Base-by-base conservation (phyloP, 2,888 invertebrate species). In the Limenitis camilla region DNA sequence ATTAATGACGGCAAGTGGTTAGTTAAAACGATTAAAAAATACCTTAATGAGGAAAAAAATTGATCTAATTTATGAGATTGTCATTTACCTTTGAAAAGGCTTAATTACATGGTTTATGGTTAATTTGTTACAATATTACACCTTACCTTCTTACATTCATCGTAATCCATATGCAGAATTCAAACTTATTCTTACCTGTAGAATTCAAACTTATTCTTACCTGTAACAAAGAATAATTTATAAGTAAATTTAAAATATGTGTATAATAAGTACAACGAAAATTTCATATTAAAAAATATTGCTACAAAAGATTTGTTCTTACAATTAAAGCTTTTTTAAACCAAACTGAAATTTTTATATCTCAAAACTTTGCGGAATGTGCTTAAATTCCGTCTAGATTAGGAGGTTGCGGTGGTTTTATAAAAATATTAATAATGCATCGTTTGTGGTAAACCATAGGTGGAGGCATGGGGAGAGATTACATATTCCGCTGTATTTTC, bases 361-460 rank as follows among this genome's bases (percentile, higher is more conserved):
- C 11, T 39, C n/a, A 11, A 49, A 46, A 52, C 10, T 53, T 52
- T 45, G 43, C 40, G 29, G 53, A 40, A 55, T 40, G 39, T 52
- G 48, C 40, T 52, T 46, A 49, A 49, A 57, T 55, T 55, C 43
- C 48, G 58, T 55, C 55, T 40, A 56, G 47, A 46, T 53, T 53
- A 55, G 55, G 48, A 55, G 51, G 42, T 45, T 58, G 42, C 40
- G 55, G 61, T 50, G 57, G 63, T 64, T 66, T 67, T 65, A 65
- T 66, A 66, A 66, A 59, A 64, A 59, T 63, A 74, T 80, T 77
- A 77, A 75, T 77, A 73, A 80, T 78, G 74, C 73, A 80, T 67
- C 68, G 63, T 58, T 61, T 66, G 68, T 70, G 74, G 74, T 70
- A 67, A 67, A 62, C 69, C 67, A 63, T 60, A 61, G 63, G 78